Evolutionary conservation across 2,888 invertebrate genomes (phyloP).

Genomic region (Cynaeus angustus): DNA sequence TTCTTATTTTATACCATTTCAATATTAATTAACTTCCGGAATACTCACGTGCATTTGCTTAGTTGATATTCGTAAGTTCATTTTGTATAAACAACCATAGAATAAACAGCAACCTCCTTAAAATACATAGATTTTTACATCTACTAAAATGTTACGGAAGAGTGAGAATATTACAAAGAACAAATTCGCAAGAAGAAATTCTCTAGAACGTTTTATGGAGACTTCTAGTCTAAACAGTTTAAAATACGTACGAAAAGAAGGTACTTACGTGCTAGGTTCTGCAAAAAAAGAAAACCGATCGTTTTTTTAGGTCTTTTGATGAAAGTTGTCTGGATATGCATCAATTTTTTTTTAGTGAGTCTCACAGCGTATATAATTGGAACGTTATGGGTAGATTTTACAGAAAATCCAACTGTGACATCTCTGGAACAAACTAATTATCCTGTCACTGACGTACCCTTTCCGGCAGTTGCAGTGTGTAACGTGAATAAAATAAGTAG

Average conservation of each 20-base stretch:
- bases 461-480: constrained; percentile 8
- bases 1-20: too few species aligned
- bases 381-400: neutral
- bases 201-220: neutral
- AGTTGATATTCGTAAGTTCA: too few species aligned
- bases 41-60: too few species aligned
- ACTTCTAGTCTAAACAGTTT: neutral
- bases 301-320: neutral
- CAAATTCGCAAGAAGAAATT: too few species aligned
- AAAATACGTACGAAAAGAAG: neutral
- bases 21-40: too few species aligned
- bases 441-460: constrained; percentile 6
- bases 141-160: too few species aligned
- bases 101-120: too few species aligned
- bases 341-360: neutral
- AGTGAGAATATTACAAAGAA: too few species aligned
- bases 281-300: neutral
- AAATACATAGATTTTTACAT: too few species aligned
- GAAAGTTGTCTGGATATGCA: constrained; percentile 21
- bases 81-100: too few species aligned
- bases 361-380: neutral
- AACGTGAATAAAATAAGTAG: constrained; percentile 18
- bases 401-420: constrained; percentile 5
- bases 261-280: too few species aligned
- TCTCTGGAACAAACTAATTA: constrained; percentile 9